phyloP scores from a whole-genome alignment of 2,888 invertebrate genomes.

The Meloe dianella region DNA sequence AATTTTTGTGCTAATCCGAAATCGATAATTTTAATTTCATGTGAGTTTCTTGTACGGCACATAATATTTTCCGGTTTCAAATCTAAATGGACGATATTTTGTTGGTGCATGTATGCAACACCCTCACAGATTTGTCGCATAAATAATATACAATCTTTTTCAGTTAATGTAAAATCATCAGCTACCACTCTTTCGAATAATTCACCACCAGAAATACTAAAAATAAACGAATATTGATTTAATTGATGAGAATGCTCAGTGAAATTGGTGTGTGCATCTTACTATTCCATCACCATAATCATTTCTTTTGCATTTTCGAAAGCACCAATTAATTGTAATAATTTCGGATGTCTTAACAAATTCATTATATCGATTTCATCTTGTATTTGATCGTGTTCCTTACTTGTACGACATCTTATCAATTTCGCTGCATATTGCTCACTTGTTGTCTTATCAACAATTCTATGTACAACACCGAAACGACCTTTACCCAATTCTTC shows the following conservation, averaged over 20 bases:
- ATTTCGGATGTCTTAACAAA: conserved; percentile 79
- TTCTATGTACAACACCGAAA: conserved; percentile 74
- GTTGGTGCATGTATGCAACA: conserved; percentile 85
- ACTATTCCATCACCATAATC: conserved; percentile 92
- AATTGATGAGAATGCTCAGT: neutral
- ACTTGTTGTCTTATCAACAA: conserved; percentile 69
- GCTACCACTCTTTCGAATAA: conserved; percentile 92
- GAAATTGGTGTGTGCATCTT: conserved; percentile 55
- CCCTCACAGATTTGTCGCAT: conserved; percentile 92
- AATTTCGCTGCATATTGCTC: conserved; percentile 83
- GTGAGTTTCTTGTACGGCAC: conserved; percentile 83
- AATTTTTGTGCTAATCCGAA: conserved; percentile 86
- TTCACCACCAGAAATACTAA: conserved; percentile 90
- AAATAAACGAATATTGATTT: conserved; percentile 45
- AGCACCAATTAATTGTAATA: conserved; percentile 82
- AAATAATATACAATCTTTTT: conserved; percentile 83
- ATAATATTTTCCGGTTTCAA: conserved; percentile 96
- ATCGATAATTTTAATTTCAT: conserved; percentile 91
- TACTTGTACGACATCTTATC: conserved; percentile 73
- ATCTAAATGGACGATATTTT: conserved; percentile 86
- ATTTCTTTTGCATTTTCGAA: conserved; percentile 79
- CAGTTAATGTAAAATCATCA: conserved; percentile 91
- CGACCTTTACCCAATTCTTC: conserved; percentile 80
- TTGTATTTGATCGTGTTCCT: conserved; percentile 76
- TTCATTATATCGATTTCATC: conserved; percentile 91